These are phyloP conservation scores for Pseudochirops corinnae DNA, from an alignment of 2,797 vertebrate species.

Conservation along the genomic window DNA sequence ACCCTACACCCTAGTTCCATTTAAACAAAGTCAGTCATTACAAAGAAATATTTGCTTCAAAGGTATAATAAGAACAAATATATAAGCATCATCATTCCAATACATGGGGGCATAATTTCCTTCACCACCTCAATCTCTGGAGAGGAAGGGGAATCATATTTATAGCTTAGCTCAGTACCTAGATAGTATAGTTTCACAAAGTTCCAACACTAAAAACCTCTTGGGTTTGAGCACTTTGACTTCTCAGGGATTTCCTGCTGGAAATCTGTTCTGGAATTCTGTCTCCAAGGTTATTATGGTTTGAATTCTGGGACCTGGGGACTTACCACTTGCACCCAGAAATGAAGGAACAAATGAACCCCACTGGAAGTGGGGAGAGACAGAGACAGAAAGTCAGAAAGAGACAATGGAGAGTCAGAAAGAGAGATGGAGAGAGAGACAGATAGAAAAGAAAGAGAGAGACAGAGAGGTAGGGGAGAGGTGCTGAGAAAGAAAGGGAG, in stretches of 20 bases:
- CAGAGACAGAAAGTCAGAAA: neutral
- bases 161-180: neutral
- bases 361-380: neutral
- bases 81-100: neutral
- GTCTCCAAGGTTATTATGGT: neutral
- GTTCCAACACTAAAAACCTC: neutral
- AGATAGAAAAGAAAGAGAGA: no score
- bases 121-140: neutral
- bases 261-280: neutral
- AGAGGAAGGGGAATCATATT: neutral
- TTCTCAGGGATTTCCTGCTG: neutral
- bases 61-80: neutral
- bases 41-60: neutral
- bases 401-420: neutral
- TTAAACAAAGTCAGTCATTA: neutral
- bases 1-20: neutral
- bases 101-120: neutral
- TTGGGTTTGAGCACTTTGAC: neutral
- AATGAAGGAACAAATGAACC: neutral
- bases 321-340: neutral
- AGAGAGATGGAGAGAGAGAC: neutral
- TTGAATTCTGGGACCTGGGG: neutral
- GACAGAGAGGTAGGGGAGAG: no score
- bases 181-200: neutral
- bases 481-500: no score